These are phyloP conservation scores for Saccostrea echinata DNA, from an alignment of 1,140 invertebrate genomes.

Conservation along the genomic window DNA sequence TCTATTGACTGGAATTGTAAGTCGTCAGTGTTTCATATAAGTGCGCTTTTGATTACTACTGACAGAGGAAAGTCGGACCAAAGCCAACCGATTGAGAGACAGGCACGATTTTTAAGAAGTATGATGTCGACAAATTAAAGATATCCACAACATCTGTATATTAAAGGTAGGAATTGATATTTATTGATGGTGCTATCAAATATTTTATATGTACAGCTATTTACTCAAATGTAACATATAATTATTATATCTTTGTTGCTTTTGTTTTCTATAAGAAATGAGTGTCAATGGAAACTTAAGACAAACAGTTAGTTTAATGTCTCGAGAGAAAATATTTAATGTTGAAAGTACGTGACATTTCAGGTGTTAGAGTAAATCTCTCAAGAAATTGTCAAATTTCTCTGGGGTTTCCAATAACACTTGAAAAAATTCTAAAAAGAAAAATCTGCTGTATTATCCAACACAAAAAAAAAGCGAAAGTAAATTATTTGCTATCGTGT, in stretches of 20 bases:
- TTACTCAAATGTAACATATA: neutral
- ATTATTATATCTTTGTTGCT: no score
- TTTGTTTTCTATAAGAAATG: no score
- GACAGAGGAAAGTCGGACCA: constrained; percentile 22
- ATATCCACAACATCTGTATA: neutral
- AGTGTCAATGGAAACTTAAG: no score
- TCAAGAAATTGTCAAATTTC: neutral
- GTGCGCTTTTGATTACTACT: neutral
- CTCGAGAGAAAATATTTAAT: neutral
- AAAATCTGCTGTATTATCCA: neutral
- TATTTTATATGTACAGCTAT: neutral
- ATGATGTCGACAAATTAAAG: neutral
- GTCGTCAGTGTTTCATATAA: neutral
- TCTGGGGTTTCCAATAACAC: neutral
- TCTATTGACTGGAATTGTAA: neutral
- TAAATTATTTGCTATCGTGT: constrained; percentile 13
- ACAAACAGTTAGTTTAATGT: neutral
- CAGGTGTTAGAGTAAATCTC: neutral
- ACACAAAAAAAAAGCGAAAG: neutral
- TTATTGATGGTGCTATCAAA: neutral
- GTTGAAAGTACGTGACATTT: neutral
- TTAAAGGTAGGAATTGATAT: neutral
- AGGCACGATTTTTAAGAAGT: neutral
- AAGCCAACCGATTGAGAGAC: neutral
- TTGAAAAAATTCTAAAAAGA: neutral